Conservation (phyloP, 2,113 vertebrate species). For the Pteruthius melanotis region DNA sequence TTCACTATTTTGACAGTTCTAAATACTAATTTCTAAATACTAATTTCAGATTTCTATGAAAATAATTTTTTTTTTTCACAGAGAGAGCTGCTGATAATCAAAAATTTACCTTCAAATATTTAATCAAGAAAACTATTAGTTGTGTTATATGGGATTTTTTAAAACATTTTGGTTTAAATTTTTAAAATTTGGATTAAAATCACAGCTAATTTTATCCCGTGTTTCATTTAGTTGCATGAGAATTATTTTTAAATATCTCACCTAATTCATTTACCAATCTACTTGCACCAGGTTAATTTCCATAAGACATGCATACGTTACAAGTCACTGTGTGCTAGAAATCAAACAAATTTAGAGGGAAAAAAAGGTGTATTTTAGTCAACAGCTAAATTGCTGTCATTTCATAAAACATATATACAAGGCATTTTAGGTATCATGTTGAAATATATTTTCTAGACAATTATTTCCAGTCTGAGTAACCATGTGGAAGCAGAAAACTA, state of each 20-base stretch:
- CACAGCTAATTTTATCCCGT: neutral
- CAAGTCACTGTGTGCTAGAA: neutral
- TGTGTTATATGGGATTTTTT: neutral
- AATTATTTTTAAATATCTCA: conserved; percentile 21
- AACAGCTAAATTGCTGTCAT: neutral
- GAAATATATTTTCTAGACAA: conserved; percentile 69
- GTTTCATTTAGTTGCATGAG: conserved; percentile 14
- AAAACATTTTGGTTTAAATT: neutral
- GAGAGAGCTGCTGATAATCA: neutral
- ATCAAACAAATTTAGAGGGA: neutral
- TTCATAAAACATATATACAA: neutral
- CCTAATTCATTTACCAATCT: neutral
- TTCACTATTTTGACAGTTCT: neutral
- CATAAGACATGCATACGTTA: neutral
- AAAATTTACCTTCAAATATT: neutral
- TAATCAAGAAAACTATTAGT: neutral
- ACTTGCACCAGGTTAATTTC: neutral
- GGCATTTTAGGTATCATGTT: conserved; percentile 58
- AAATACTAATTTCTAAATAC: neutral
- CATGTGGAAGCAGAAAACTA: conserved; percentile 74
- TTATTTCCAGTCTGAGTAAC: conserved; percentile 69
- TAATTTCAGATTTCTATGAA: neutral
- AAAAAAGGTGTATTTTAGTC: neutral
- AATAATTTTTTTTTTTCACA: neutral
- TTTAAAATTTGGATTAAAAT: conserved; percentile 9